Evolutionary conservation across 37 sponge, comb jelly and placozoan species (phyloP).

Genomic region (Eunapius fragilis): DNA sequence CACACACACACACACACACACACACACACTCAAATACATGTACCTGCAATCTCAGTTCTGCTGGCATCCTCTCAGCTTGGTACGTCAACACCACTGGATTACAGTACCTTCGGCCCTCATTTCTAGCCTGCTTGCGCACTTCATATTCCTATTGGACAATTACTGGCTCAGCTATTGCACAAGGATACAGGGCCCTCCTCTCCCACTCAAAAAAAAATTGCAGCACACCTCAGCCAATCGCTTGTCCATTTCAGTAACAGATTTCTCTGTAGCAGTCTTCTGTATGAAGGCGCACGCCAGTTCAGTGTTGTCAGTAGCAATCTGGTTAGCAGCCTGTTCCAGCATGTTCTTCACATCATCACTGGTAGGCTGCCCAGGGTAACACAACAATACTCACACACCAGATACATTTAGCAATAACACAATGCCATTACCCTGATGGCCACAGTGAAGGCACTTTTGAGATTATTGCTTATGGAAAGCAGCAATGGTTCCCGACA

Average conservation of each 20-base stretch:
- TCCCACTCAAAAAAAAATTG: background rate
- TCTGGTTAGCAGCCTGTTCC: slow-evolving; percentile 81
- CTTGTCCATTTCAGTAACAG: slow-evolving; percentile 96
- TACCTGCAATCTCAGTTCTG: slow-evolving; percentile 64
- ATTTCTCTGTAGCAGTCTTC: slow-evolving; percentile 95
- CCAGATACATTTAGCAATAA: too few species aligned
- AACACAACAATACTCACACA: background rate
- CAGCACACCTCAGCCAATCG: slow-evolving; percentile 80
- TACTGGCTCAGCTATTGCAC: background rate
- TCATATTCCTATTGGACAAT: slow-evolving; percentile 74
- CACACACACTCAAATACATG: background rate
- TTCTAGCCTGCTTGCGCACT: slow-evolving; percentile 73
- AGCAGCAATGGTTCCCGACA: slow-evolving; percentile 92
- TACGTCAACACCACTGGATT: slow-evolving; percentile 82
- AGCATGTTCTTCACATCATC: slow-evolving; percentile 75
- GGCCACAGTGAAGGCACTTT: slow-evolving; percentile 66
- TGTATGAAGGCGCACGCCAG: slow-evolving; percentile 98
- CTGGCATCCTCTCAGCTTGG: slow-evolving; percentile 93
- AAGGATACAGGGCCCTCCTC: background rate
- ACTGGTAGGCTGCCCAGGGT: slow-evolving; percentile 26
- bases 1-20: background rate
- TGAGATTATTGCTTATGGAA: slow-evolving; percentile 91
- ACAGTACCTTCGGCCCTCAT: slow-evolving; percentile 82
- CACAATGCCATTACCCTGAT: slow-evolving; percentile 57
- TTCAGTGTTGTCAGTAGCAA: slow-evolving; percentile 95